A percentile compares a stretch with the other conserved stretches of the same genome.
Conservation (phyloP, 1,140 invertebrate species). For the Brachionus plicatilis region DNA sequence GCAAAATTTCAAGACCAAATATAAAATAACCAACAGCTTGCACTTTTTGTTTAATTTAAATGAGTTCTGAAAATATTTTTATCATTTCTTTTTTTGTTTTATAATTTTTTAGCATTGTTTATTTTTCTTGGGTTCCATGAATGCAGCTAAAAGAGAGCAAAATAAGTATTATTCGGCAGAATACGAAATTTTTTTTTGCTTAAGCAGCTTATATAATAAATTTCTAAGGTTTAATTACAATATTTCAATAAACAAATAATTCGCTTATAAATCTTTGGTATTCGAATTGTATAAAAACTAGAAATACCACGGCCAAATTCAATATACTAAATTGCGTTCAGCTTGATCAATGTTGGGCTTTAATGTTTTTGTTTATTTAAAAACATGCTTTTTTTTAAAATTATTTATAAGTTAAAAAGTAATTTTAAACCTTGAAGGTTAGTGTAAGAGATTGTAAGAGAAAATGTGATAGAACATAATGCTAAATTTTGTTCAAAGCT, state of each 20-base stretch:
- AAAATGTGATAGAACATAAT: not conserved
- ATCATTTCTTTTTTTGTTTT: not conserved
- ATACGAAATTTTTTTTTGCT: not conserved
- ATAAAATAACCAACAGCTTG: not conserved
- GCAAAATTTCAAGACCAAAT: not conserved
- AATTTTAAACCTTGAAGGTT: no score
- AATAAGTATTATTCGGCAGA: not conserved
- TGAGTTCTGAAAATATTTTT: not conserved
- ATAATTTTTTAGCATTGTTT: not conserved
- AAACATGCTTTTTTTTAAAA: not conserved
- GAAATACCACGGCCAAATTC: not conserved
- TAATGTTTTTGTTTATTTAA: not conserved
- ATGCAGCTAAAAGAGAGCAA: not conserved
- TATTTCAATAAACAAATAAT: conserved; percentile 14
- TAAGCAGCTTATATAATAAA: conserved; percentile 21
- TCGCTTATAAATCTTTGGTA: not conserved
- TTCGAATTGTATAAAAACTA: not conserved
- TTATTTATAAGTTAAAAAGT: not conserved
- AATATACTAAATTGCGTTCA: not conserved
- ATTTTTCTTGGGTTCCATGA: not conserved
- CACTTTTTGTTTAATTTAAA: not conserved
- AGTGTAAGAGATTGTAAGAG: not conserved
- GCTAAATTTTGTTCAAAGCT: not conserved
- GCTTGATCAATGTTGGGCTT: not conserved
- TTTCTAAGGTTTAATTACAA: conserved; percentile 22